phyloP scores from a whole-genome alignment of 2,797 vertebrate genomes.

The Chelon auratus region DNA sequence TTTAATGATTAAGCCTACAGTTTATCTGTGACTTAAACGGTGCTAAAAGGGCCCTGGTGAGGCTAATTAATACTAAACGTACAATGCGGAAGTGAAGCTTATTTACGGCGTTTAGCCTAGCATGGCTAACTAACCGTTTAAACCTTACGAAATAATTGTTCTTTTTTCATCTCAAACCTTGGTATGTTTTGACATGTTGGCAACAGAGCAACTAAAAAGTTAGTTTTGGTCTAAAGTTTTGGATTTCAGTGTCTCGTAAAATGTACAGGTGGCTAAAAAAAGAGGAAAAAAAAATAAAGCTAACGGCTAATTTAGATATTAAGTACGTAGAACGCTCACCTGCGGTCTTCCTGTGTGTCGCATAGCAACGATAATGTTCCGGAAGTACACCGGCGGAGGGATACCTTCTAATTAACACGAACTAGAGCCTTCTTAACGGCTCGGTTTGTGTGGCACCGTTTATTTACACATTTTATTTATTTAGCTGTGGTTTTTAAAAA shows the following conservation, averaged over 20 bases:
- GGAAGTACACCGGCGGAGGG: conserved; percentile 15
- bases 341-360: neutral
- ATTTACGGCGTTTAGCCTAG: too few relatives aligned
- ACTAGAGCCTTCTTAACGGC: neutral
- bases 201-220: neutral
- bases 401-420: conserved; percentile 3
- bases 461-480: neutral
- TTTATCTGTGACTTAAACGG: too few relatives aligned
- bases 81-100: too few relatives aligned
- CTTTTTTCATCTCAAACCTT: too few relatives aligned
- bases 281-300: neutral
- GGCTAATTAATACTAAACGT: too few relatives aligned
- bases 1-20: too few relatives aligned
- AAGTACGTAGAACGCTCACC: neutral
- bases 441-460: neutral
- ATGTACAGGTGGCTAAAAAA: too few relatives aligned
- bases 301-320: conserved; percentile 1
- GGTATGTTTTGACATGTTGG: too few relatives aligned
- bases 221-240: accelerated
- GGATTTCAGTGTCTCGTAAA: neutral
- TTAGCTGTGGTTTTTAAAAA: neutral
- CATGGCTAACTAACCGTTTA: too few relatives aligned
- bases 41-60: too few relatives aligned
- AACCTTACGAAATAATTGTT: too few relatives aligned
- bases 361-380: neutral